A percentile compares a stretch with the other conserved stretches of the same genome.
phyloP scores from a whole-genome alignment of 2,888 invertebrate species.

The Portevinia maculata region DNA sequence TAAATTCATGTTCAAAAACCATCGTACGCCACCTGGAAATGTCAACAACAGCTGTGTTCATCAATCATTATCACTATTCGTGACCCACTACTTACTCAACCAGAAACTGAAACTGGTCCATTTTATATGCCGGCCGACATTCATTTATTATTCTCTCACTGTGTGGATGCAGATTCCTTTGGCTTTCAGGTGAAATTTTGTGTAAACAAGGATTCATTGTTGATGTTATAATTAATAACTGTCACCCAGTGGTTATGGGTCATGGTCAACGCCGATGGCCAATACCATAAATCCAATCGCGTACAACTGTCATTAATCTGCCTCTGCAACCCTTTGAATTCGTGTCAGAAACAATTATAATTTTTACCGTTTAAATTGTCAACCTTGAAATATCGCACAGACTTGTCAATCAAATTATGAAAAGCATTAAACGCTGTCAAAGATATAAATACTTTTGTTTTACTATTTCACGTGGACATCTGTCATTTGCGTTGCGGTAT shows the following conservation, averaged over 20 bases:
- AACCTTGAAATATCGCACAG: constrained; percentile 51
- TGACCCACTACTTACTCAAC: constrained; percentile 51
- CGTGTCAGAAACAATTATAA: constrained; percentile 60
- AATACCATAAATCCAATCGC: not conserved
- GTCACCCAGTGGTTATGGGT: constrained; percentile 35
- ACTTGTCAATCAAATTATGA: constrained; percentile 63
- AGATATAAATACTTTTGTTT: constrained; percentile 35
- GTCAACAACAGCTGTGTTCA: constrained; percentile 67
- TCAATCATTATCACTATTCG: constrained; percentile 68
- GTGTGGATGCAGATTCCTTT: constrained; percentile 47
- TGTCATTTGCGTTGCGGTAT: constrained; percentile 39
- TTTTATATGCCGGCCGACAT: not conserved
- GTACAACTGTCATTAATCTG: not conserved
- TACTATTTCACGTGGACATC: constrained; percentile 45
- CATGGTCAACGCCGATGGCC: constrained; percentile 24
- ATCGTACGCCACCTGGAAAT: constrained; percentile 51
- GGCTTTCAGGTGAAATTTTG: constrained; percentile 59
- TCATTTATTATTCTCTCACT: constrained; percentile 52
- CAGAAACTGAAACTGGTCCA: constrained; percentile 50
- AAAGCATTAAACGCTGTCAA: constrained; percentile 9
- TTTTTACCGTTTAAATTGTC: constrained; percentile 30
- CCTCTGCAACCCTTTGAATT: constrained; percentile 12
- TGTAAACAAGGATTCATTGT: constrained; percentile 53
- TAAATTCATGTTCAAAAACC: constrained; percentile 30
- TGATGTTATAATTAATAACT: constrained; percentile 52